Percentiles rank a stretch among this genome's conserved stretches.
Conservation (phyloP, 2,888 invertebrate species). For the Pseudoips prasinana region DNA sequence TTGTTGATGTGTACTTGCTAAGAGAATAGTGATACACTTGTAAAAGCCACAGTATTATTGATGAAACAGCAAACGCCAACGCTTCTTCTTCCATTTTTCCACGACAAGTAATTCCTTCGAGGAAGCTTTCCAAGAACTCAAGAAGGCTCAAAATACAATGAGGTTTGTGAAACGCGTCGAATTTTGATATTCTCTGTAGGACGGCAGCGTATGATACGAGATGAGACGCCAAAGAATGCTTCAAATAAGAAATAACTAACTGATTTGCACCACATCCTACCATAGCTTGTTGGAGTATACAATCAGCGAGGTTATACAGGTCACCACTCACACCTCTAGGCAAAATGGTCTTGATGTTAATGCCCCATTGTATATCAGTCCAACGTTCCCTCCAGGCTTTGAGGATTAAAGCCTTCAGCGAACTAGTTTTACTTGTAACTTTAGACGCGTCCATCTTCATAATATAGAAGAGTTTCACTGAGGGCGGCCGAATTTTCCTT, state of each 20-base stretch:
- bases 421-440: constrained; percentile 91
- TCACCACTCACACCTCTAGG: constrained; percentile 96
- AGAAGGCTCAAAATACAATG: constrained; percentile 93
- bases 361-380: constrained; percentile 98
- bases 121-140: constrained; percentile 90
- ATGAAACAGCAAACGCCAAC: constrained; percentile 91
- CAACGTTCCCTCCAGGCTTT: constrained; percentile 97
- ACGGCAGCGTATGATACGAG: constrained; percentile 96
- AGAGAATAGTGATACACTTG: constrained; percentile 85
- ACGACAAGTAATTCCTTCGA: constrained; percentile 84
- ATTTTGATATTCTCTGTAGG: constrained; percentile 92
- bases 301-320: constrained; percentile 95
- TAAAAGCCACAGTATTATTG: constrained; percentile 90
- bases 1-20: constrained; percentile 70
- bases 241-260: constrained; percentile 94
- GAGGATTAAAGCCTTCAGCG: constrained; percentile 89
- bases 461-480: constrained; percentile 8
- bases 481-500: too few species aligned
- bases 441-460: constrained; percentile 87
- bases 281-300: constrained; percentile 95
- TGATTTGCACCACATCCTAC: constrained; percentile 96
- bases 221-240: constrained; percentile 95
- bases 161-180: constrained; percentile 92
- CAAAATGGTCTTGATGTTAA: constrained; percentile 95
- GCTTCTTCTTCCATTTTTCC: constrained; percentile 94